These are phyloP conservation scores for Melanotaenia nigrans DNA, from an alignment of 2,797 vertebrate genomes.

Conservation along the genomic window DNA sequence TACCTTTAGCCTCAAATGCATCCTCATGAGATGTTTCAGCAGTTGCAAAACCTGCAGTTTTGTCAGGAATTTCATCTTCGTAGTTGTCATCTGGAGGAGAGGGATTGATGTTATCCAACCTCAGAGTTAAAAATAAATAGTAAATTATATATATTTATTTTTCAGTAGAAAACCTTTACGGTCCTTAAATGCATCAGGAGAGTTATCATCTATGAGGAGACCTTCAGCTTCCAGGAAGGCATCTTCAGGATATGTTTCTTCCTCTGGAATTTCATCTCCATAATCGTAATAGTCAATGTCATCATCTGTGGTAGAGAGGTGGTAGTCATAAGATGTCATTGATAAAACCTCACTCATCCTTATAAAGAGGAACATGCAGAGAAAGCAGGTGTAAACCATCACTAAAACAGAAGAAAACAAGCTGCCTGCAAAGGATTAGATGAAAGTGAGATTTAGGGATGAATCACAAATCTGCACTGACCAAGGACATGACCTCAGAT, in stretches of 20 bases:
- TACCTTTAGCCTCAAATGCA: not conserved
- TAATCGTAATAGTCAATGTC: not conserved
- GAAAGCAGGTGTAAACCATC: not conserved
- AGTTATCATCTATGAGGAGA: not conserved
- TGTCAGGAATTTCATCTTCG: slow-evolving; percentile 5
- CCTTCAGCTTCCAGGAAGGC: not conserved
- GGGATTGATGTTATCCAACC: not conserved
- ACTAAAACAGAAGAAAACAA: not conserved
- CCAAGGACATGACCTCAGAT: too few relatives aligned
- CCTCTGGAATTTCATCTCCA: not conserved
- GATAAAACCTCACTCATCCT: not conserved
- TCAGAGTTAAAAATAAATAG: not conserved
- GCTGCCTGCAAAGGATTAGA: too few relatives aligned
- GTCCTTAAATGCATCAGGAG: not conserved
- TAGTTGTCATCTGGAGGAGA: not conserved
- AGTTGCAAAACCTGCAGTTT: not conserved
- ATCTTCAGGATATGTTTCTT: not conserved
- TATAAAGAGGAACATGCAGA: not conserved
- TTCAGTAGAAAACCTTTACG: not conserved
- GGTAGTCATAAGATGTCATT: not conserved
- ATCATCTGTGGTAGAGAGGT: not conserved
- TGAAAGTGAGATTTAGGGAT: too few relatives aligned
- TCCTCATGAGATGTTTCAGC: not conserved
- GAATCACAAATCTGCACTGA: too few relatives aligned
- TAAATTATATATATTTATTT: not conserved